phyloP scores from a whole-genome alignment of 1,140 invertebrate genomes.

The Dendrolimus kikuchii region DNA sequence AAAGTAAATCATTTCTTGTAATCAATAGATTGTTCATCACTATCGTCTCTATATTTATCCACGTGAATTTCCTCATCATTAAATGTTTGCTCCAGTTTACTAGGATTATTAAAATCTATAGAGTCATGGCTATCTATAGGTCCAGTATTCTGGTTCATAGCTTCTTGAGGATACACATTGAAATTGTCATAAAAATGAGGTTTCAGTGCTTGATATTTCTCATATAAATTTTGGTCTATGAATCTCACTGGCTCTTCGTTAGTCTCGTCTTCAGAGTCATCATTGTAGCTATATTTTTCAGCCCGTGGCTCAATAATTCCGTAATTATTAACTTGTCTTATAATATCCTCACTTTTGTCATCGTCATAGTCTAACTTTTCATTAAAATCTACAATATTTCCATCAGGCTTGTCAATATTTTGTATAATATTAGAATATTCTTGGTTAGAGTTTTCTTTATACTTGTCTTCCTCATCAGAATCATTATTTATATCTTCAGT shows the following conservation, averaged over 20 bases:
- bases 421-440: background rate
- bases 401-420: background rate
- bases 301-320: too few relatives aligned
- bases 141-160: constrained; percentile 16
- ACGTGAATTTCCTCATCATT: constrained; percentile 29
- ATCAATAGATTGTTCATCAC: constrained; percentile 44
- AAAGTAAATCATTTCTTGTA: constrained; percentile 28
- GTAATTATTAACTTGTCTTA: background rate
- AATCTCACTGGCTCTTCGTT: constrained; percentile 8
- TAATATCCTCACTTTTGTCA: constrained; percentile 4
- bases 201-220: constrained; percentile 29
- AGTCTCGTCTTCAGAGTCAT: constrained; percentile 15
- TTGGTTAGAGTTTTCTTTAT: background rate
- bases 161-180: constrained; percentile 36
- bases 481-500: constrained; percentile 9
- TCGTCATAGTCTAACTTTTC: constrained; percentile 3
- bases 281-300: background rate
- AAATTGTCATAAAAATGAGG: constrained; percentile 32
- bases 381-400: background rate
- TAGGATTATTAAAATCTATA: constrained; percentile 19
- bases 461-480: constrained; percentile 6
- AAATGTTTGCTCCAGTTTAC: constrained; percentile 26
- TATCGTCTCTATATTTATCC: constrained; percentile 29
- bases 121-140: constrained; percentile 16
- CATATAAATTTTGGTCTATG: constrained; percentile 22